Conservation (phyloP, 2,888 invertebrate genomes). For the Tupiocoris notatus region DNA sequence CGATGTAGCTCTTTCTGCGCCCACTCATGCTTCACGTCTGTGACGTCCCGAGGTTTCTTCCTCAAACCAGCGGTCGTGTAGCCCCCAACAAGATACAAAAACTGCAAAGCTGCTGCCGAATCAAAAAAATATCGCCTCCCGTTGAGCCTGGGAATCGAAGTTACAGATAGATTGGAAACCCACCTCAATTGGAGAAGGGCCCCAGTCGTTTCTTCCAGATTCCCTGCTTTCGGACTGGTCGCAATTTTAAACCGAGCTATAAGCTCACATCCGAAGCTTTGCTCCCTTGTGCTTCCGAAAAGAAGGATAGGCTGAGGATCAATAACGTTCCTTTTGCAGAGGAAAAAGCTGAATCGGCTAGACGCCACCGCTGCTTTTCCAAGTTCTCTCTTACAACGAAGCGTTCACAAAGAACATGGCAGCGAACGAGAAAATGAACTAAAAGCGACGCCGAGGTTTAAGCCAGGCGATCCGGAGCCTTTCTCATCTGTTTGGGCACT, state of each 20-base stretch:
- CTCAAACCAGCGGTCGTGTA: no score
- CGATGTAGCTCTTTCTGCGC: no score
- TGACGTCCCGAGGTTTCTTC: no score
- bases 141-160: no score
- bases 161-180: no score
- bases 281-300: neutral
- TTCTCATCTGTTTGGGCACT: neutral
- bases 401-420: neutral
- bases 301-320: neutral
- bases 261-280: neutral
- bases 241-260: neutral
- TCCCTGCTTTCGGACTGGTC: neutral
- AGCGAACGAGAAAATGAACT: no score
- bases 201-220: neutral
- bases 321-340: neutral
- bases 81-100: no score
- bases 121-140: no score
- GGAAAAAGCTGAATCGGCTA: neutral
- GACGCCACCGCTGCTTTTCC: neutral
- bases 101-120: no score
- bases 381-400: neutral
- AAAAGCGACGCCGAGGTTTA: neutral
- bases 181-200: no score
- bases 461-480: neutral
- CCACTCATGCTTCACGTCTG: no score